Conservation (phyloP, 2,888 invertebrate species). For the Caenorhabditis drosophilae region DNA sequence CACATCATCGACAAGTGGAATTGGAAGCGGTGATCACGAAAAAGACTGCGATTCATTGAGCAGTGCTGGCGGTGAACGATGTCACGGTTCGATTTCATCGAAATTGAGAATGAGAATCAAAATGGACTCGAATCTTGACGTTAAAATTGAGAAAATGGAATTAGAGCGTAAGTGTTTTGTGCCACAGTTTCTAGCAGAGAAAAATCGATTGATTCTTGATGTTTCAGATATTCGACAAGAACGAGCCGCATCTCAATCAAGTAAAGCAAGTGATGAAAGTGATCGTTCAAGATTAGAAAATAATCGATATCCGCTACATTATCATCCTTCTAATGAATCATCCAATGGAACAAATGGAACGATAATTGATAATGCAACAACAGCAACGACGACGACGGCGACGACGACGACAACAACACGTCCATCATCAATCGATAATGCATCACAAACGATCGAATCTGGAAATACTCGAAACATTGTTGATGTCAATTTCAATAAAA, state of each 20-base stretch:
- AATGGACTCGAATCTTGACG: conserved; percentile 51
- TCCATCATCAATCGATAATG: conserved; percentile 48
- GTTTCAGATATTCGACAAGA: conserved; percentile 49
- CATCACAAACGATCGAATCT: conserved; percentile 47
- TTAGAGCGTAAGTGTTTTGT: conserved; percentile 38
- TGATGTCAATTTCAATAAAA: conserved; percentile 48
- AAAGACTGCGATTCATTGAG: conserved; percentile 45
- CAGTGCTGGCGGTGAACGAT: conserved; percentile 37
- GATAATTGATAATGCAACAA: conserved; percentile 27
- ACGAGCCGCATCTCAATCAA: conserved; percentile 47
- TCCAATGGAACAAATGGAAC: conserved; percentile 29
- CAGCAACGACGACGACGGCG: conserved; percentile 23
- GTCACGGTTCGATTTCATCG: conserved; percentile 48
- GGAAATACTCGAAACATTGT: conserved; percentile 28
- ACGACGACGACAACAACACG: conserved; percentile 19
- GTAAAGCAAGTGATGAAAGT: conserved; percentile 41
- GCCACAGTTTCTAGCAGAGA: background rate
- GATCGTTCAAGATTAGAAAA: conserved; percentile 21
- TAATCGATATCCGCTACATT: conserved; percentile 19
- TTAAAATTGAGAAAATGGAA: conserved; percentile 53
- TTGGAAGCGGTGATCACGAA: conserved; percentile 38
- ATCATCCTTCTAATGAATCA: conserved; percentile 30
- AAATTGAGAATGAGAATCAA: conserved; percentile 47
- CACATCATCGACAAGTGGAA: conserved; percentile 41
- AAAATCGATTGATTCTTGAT: background rate